A percentile compares a stretch with the other conserved stretches of the same genome.
Conservation (phyloP, 1,140 invertebrate species). For the Coenobita brevimanus region DNA sequence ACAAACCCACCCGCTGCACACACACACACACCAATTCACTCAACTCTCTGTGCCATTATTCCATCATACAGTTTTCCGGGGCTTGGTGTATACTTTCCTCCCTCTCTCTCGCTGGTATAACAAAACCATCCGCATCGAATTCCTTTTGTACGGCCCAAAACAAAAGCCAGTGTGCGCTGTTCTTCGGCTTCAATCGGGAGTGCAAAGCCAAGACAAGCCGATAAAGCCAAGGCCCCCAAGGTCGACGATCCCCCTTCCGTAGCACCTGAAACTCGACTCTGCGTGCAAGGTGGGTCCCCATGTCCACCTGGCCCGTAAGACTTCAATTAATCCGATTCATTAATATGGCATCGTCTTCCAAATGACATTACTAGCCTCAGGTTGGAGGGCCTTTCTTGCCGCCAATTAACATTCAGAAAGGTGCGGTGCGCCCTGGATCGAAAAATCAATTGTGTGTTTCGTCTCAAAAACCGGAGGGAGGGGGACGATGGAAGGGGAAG, state of each 20-base stretch:
- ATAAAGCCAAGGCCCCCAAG: conserved; percentile 7
- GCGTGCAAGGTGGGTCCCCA: not conserved
- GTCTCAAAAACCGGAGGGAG: not conserved
- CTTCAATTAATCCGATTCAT: conserved; percentile 60
- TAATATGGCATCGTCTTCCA: conserved; percentile 52
- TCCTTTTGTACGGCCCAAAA: conserved; percentile 48
- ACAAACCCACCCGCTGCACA: too few relatives aligned
- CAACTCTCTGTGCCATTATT: conserved; percentile 26
- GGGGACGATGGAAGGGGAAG: too few relatives aligned
- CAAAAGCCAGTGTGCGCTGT: conserved; percentile 40
- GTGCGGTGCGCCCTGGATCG: conserved; percentile 16
- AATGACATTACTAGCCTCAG: conserved; percentile 53
- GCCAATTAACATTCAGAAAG: conserved; percentile 60
- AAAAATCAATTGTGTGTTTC: conserved; percentile 56
- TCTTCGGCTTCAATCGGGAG: conserved; percentile 42
- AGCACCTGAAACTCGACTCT: not conserved
- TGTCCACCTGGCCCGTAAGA: not conserved
- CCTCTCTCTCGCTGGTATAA: not conserved
- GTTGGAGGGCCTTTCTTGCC: conserved; percentile 52
- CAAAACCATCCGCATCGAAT: conserved; percentile 50
- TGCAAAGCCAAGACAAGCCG: conserved; percentile 14
- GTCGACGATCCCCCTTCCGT: conserved; percentile 21
- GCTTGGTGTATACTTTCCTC: not conserved
- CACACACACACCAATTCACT: too few relatives aligned
- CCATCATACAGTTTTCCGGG: conserved; percentile 35